Evolutionary conservation across 2,113 vertebrate species (phyloP).

Genomic region (Aplodontia rufa): DNA sequence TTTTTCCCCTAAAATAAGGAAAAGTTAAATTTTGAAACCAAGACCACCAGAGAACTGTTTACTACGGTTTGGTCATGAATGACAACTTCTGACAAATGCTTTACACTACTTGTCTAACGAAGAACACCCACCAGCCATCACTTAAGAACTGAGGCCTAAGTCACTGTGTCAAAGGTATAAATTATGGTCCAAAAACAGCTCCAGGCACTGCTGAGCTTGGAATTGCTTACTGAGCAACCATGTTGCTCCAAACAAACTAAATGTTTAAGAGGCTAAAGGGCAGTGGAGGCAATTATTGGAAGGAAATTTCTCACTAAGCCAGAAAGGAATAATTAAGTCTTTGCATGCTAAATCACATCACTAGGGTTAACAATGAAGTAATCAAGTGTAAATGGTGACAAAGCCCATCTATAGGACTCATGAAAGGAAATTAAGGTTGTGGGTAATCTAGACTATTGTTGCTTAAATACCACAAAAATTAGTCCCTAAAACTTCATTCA

Average conservation of each 20-base stretch:
- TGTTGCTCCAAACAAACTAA: constrained; percentile 84
- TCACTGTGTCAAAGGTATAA: constrained; percentile 76
- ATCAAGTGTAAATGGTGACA: constrained; percentile 75
- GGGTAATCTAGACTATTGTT: constrained; percentile 68
- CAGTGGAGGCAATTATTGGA: constrained; percentile 85
- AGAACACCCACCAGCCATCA: neutral
- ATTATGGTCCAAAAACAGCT: constrained; percentile 81
- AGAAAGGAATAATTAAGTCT: constrained; percentile 83
- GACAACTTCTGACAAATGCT: constrained; percentile 14
- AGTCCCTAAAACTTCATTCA: constrained; percentile 64
- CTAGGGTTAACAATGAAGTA: constrained; percentile 78
- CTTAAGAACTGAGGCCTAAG: constrained; percentile 67
- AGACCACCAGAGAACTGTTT: neutral
- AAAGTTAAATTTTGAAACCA: neutral
- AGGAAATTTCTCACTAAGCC: constrained; percentile 86
- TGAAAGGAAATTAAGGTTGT: constrained; percentile 77
- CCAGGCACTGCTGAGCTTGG: constrained; percentile 80
- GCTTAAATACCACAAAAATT: constrained; percentile 77
- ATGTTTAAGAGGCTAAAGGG: constrained; percentile 84
- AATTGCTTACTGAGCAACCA: constrained; percentile 81
- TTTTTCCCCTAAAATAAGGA: constrained; percentile 31
- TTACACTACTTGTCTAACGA: neutral
- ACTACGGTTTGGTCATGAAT: neutral
- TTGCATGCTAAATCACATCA: constrained; percentile 81
- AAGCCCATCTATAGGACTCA: constrained; percentile 67